These are phyloP conservation scores for Mactra quadrangularis DNA, from an alignment of 1,140 invertebrate species.

Conservation along the genomic window DNA sequence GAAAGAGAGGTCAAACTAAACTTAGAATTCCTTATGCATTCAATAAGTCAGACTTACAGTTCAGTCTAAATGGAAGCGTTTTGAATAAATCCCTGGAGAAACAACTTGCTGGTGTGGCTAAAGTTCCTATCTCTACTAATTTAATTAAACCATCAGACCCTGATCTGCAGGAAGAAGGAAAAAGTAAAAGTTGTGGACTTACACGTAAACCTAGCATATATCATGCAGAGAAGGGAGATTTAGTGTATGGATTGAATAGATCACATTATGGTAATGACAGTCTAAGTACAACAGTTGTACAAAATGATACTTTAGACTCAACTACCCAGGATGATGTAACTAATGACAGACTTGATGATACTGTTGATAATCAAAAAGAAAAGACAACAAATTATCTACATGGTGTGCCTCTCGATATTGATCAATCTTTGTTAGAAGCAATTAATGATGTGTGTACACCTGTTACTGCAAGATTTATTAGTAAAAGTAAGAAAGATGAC, in stretches of 20 bases:
- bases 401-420: slow-evolving; percentile 54
- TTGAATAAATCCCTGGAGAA: slow-evolving; percentile 64
- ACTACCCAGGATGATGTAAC: not conserved
- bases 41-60: slow-evolving; percentile 66
- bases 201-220: slow-evolving; percentile 67
- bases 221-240: slow-evolving; percentile 49
- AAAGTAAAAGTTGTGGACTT: slow-evolving; percentile 29
- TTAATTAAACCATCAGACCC: slow-evolving; percentile 67
- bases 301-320: not conserved
- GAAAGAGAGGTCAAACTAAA: slow-evolving; percentile 71
- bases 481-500: not conserved
- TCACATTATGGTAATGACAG: not conserved
- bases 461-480: slow-evolving; percentile 33
- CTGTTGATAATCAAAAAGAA: slow-evolving; percentile 3
- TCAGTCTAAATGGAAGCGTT: slow-evolving; percentile 36
- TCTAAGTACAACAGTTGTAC: slow-evolving; percentile 6
- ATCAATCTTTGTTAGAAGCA: slow-evolving; percentile 67
- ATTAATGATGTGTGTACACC: slow-evolving; percentile 70
- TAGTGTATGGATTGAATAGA: not conserved
- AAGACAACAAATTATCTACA: slow-evolving; percentile 2
- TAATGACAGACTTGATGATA: not conserved
- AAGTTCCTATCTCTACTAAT: slow-evolving; percentile 69
- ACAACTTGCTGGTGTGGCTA: slow-evolving; percentile 61
- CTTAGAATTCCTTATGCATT: slow-evolving; percentile 79
- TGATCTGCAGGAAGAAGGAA: not conserved